A percentile compares a stretch with the other conserved stretches of the same genome.
phyloP scores from a whole-genome alignment of 2,797 vertebrate species.

The Parauchenoglanis punctatus region DNA sequence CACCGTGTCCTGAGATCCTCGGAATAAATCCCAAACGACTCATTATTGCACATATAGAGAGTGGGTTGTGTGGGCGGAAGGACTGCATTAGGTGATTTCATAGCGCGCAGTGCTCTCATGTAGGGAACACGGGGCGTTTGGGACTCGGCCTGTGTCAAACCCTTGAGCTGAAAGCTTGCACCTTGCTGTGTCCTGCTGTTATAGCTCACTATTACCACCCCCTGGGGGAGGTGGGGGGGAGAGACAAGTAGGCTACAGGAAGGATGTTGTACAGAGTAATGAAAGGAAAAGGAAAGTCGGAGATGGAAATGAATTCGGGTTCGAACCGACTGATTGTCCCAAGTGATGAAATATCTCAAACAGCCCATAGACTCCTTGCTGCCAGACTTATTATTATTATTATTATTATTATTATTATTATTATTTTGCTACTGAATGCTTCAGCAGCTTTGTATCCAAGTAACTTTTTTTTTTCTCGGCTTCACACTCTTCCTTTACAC shows the following conservation, averaged over 20 bases:
- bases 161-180: not conserved
- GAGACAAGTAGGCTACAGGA: not conserved
- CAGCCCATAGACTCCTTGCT: not conserved
- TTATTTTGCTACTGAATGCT: not conserved
- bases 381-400: not conserved
- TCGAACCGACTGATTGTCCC: not conserved
- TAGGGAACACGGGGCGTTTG: not conserved
- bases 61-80: not conserved
- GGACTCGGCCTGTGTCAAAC: not conserved
- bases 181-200: not conserved
- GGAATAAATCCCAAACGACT: not conserved
- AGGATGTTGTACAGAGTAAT: conserved; percentile 10
- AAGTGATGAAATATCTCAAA: not conserved
- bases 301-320: conserved; percentile 5
- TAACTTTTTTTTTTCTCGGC: not conserved
- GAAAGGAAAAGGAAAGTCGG: conserved; percentile 11
- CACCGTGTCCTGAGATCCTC: not conserved
- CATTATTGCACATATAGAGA: not conserved
- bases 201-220: conserved; percentile 28
- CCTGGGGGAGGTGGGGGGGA: not conserved
- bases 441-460: not conserved
- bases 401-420: conserved; percentile 1
- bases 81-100: not conserved
- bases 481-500: not conserved
- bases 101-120: not conserved